Base-by-base conservation (phyloP, 2,113 vertebrate species). In the Raja brachyura region DNA sequence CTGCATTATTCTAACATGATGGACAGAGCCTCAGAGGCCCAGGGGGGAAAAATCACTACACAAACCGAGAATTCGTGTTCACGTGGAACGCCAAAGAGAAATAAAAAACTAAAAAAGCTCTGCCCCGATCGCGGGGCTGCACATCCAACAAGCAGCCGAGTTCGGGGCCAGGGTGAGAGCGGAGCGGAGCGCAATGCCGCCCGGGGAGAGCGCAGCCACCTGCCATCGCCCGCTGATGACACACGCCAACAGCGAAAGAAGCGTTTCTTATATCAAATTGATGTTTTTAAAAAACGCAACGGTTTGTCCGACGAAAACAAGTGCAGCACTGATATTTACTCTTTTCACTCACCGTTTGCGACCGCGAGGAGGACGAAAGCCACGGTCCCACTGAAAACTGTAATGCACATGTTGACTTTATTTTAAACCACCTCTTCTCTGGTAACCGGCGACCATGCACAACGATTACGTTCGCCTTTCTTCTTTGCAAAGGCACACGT, bases 331-430 rank as follows among this genome's bases (percentile, higher is more conserved):
- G 8, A 20, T 48, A 79, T 85, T 59, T 85, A 56, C 56, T 61
- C 54, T 59, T 0, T 83, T 88, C 56, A 66, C 83, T 88, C 25
- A 88, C 83, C 83, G 56, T 63, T 88, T 88, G 83, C 83, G 28
- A 88, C 25, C 22, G 59, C 83, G 28, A 88, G n/a, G 59, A 88
- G 83, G 28, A 88, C 59, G 59, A 88, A 61, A n/a, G 83, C 83
- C 31, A 88, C n/a, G 59, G 83, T 33, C 28, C 83, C 83, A 66
- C 83, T 63, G 59, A 31, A 86, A 56, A 25, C 25, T 61, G 81
- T 28, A 28, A 86, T 61, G 28, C 81, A 88, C 83, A 88, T 88
- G 59, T 88, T 88, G 83, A 88, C 83, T 63, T 88, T 18, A 88
- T 88, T 63, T 63, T 31, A 63, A 63, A 63, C 16, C 59, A 88